A percentile compares a stretch with the other conserved stretches of the same genome.
Conservation (phyloP, 2,888 invertebrate species). For the Sinodicranocentrus sp. region DNA sequence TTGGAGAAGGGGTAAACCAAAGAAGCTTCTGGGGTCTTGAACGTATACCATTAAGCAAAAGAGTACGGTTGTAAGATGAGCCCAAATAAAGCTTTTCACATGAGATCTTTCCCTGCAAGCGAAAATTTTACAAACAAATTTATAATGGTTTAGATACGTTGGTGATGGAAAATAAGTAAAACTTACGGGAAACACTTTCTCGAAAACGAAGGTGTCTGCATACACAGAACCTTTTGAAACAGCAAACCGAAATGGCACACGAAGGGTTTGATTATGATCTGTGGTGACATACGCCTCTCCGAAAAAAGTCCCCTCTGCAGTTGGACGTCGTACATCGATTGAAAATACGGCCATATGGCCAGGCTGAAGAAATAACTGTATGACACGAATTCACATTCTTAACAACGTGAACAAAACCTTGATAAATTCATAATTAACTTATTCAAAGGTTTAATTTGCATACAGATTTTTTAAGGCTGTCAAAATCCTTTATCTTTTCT, state of each 20-base stretch:
- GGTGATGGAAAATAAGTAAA: conserved; percentile 33
- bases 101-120: conserved; percentile 86
- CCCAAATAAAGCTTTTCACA: conserved; percentile 87
- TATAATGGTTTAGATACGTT: conserved; percentile 14
- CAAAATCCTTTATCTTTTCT: conserved; percentile 74
- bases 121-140: conserved; percentile 19
- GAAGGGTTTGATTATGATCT: conserved; percentile 83
- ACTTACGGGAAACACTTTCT: conserved; percentile 90
- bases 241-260: conserved; percentile 86
- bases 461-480: conserved; percentile 76
- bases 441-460: conserved; percentile 4
- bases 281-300: conserved; percentile 87
- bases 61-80: conserved; percentile 88
- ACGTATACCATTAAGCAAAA: conserved; percentile 81
- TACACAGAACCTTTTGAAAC: conserved; percentile 87
- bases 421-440: no score
- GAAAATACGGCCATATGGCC: conserved; percentile 85
- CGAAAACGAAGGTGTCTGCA: conserved; percentile 85
- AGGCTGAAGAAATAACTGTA: conserved; percentile 81
- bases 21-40: conserved; percentile 80
- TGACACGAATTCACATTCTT: no score
- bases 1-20: conserved; percentile 74
- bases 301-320: conserved; percentile 83
- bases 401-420: no score
- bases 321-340: conserved; percentile 85